phyloP scores from a whole-genome alignment of 1,140 invertebrate species.

The Manduca sexta region DNA sequence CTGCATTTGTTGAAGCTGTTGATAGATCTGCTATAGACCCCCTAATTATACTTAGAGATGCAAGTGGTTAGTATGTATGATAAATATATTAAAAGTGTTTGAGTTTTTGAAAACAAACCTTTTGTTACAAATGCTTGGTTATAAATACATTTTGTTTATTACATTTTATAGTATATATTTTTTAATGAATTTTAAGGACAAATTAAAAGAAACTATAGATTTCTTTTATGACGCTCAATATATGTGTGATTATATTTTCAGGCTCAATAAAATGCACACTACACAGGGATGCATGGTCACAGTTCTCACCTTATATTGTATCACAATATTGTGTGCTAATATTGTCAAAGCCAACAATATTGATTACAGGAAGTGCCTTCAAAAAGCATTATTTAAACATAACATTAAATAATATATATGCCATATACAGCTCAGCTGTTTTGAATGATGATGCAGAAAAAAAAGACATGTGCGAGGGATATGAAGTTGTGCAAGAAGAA shows the following conservation, averaged over 20 bases:
- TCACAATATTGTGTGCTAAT: constrained; percentile 53
- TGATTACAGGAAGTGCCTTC: constrained; percentile 57
- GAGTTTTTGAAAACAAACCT: no score
- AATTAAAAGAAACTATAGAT: no score
- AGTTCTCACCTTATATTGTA: constrained; percentile 52
- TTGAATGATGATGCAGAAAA: constrained; percentile 26
- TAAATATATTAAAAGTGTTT: no score
- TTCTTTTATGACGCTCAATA: no score
- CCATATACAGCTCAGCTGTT: constrained; percentile 48
- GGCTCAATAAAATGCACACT: constrained; percentile 60
- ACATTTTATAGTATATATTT: no score
- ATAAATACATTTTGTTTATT: no score
- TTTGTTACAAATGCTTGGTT: no score
- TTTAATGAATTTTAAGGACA: not conserved
- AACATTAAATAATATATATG: constrained; percentile 51
- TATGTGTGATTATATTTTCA: constrained; percentile 28
- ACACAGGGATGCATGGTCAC: constrained; percentile 61
- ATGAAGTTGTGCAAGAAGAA: constrained; percentile 32
- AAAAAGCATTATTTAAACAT: constrained; percentile 66
- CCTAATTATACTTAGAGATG: constrained; percentile 50
- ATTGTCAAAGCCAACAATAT: constrained; percentile 47
- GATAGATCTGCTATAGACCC: constrained; percentile 61
- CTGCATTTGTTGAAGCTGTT: constrained; percentile 49
- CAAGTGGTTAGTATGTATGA: constrained; percentile 38
- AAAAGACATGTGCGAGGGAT: constrained; percentile 37